Evolutionary conservation across 2,113 vertebrate species (phyloP).

Genomic region (Chloropsis hardwickii): DNA sequence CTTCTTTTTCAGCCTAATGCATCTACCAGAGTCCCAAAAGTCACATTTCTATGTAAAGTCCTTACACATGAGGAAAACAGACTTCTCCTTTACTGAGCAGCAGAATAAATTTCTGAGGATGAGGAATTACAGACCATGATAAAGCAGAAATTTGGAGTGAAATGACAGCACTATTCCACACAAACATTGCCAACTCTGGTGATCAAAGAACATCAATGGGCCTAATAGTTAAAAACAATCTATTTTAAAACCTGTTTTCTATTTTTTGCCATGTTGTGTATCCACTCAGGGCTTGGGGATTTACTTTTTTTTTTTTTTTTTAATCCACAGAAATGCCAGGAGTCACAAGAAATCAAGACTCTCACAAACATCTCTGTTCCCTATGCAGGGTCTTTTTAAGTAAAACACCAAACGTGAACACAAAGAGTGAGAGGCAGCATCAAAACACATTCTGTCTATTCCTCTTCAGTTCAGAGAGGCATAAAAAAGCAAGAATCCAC

Average conservation of each 20-base stretch:
- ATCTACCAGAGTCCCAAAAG: neutral
- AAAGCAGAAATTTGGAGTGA: neutral
- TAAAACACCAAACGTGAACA: neutral
- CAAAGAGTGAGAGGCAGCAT: neutral
- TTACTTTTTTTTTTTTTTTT: neutral
- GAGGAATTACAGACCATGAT: neutral
- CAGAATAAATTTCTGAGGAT: neutral
- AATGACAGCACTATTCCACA: neutral
- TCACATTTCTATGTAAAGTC: neutral
- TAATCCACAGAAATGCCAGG: neutral
- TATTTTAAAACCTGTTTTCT: neutral
- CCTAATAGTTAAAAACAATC: neutral
- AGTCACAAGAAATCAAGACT: neutral
- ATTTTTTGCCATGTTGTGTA: neutral
- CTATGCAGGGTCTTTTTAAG: neutral
- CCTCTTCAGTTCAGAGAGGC: neutral
- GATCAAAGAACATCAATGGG: neutral
- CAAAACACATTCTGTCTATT: neutral
- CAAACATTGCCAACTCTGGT: neutral
- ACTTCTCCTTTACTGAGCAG: neutral
- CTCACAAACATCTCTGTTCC: neutral
- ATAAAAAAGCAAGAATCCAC: constrained; percentile 36
- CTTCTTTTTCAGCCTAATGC: neutral
- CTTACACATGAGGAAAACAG: neutral
- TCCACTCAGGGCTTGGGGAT: neutral